Evolutionary conservation across 2,888 invertebrate species (phyloP).

Genomic region (Polydesmus complanatus): DNA sequence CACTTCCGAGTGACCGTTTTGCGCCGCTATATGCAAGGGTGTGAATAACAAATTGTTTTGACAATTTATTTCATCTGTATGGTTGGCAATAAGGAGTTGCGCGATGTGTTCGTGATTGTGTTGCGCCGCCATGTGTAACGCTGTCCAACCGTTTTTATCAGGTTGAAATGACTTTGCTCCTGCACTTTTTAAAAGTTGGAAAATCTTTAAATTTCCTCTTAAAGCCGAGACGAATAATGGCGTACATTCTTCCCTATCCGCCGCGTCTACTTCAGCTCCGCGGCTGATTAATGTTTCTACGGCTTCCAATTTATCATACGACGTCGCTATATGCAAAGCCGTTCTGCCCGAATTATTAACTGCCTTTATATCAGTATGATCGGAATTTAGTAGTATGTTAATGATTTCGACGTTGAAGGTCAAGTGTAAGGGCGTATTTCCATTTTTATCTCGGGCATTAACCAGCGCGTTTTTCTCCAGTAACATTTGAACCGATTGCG

Average conservation of each 20-base stretch:
- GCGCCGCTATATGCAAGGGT: not conserved
- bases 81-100: slow-evolving; percentile 2
- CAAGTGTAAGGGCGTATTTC: slow-evolving; percentile 4
- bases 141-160: not conserved
- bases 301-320: not conserved
- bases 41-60: no score
- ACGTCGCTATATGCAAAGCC: not conserved
- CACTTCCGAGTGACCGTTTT: not conserved
- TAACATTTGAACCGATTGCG: not conserved
- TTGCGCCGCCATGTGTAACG: not conserved
- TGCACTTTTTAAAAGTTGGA: not conserved
- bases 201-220: not conserved
- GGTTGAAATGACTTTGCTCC: not conserved
- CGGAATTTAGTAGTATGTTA: no score
- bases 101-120: not conserved
- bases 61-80: no score
- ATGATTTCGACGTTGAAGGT: no score
- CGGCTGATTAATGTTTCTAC: not conserved
- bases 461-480: not conserved
- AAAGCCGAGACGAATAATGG: slow-evolving; percentile 23
- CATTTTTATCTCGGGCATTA: not conserved
- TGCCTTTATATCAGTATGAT: not conserved
- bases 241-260: not conserved
- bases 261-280: not conserved
- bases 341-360: not conserved